Base-by-base conservation (phyloP, 2,888 invertebrate species). In the Serripes groenlandicus region DNA sequence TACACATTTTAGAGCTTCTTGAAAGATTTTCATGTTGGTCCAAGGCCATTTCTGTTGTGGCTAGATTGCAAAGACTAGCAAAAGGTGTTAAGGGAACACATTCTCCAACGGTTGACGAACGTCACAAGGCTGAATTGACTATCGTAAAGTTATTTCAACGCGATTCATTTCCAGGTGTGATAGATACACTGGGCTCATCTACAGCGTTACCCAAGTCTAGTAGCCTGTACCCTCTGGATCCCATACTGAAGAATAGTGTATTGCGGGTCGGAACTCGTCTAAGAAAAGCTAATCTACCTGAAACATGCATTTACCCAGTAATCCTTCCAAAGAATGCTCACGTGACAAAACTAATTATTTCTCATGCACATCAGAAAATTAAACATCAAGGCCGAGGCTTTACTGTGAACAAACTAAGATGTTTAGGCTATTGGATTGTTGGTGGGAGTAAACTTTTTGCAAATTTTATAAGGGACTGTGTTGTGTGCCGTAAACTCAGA, bases 391-490 rank as follows among this genome's bases (percentile, higher is more conserved):
- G 87, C 23, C 64, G 87, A 42, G 87, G 83, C 4, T 78, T 88
- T 15, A 89, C 87, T 3, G 69, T 71, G 0, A 85, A 85, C 73
- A 79, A 78, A 66, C 68, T 90, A 9, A n/a, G 89, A 81, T 34
- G 7, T 11, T 64, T 37, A 56, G 85, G 88, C 21, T 94, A 85
- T 72, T 93, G 93, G 93, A 90, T 92, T 1, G 58, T 92, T 0
- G 77, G 86, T 11, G 89, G 87, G 7, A 81, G 89, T 68, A 28
- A 85, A 34, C 79, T 80, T 7, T 88, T 91, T 0, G 66, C 89
- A 32, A 77, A 78, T 11, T 52, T 85, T 1, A 82, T 91, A 4
- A 37, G 73, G 4, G 80, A 83, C 3, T 94, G 94, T 78, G 70
- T 91, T 1, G 77, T 28, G 4, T 94, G 94, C 70, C 80, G 83